A percentile compares a stretch with the other conserved stretches of the same genome.
phyloP scores from a whole-genome alignment of 2,797 vertebrate genomes.

The Margarornis squamiger region DNA sequence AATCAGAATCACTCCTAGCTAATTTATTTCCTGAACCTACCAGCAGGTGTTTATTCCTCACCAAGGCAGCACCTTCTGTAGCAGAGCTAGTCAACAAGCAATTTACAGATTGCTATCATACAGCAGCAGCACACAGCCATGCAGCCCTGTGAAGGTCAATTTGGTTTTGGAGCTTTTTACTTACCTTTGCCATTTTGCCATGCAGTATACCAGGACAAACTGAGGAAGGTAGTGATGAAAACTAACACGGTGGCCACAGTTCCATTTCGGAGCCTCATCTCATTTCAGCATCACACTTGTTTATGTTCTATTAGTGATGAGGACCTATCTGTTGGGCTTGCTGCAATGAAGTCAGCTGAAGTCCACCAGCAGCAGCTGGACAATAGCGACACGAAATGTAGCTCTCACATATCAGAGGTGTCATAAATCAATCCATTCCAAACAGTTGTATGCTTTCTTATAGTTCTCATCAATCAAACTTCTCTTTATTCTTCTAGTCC shows the following conservation, averaged over 20 bases:
- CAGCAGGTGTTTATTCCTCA: neutral
- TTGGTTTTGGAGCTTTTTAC: neutral
- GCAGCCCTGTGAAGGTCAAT: fast-evolving
- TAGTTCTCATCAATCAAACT: neutral
- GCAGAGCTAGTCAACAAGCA: neutral
- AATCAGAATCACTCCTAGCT: neutral
- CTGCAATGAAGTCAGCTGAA: constrained; percentile 33
- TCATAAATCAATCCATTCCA: constrained; percentile 21
- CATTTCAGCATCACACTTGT: constrained; percentile 94
- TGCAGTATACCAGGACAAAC: constrained; percentile 97
- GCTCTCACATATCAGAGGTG: constrained; percentile 49
- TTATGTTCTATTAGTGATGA: constrained; percentile 37
- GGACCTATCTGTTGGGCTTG: neutral
- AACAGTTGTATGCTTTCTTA: neutral
- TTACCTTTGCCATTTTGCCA: constrained; percentile 99
- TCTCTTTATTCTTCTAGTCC: constrained; percentile 35
- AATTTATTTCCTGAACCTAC: neutral
- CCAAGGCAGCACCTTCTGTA: neutral
- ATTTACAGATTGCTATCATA: neutral
- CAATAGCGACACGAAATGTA: neutral
- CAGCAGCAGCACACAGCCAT: neutral
- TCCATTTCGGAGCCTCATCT: constrained; percentile 99
- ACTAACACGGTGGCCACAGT: constrained; percentile 96
- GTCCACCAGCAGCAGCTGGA: constrained; percentile 32
- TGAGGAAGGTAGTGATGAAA: constrained; percentile 96